Percentiles rank a stretch among this genome's conserved stretches.
Evolutionary conservation across 2,888 invertebrate species (phyloP).

Genomic region (Conomelus anceps): DNA sequence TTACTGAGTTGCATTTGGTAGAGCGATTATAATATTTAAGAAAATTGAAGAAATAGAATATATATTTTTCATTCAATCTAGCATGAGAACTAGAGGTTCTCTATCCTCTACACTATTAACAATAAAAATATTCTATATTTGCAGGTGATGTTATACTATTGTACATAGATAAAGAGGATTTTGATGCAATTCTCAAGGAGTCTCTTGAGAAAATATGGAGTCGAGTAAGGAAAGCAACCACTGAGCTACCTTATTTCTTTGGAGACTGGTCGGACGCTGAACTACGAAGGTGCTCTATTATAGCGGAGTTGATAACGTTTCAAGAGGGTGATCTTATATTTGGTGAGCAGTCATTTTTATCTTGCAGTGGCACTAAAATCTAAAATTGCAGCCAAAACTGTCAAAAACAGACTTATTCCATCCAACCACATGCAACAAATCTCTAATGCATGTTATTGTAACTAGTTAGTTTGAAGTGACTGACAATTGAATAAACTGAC

Average conservation of each 20-base stretch:
- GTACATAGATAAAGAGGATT: neutral
- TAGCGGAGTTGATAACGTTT: neutral
- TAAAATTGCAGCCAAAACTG: too few relatives aligned
- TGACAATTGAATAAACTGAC: too few relatives aligned
- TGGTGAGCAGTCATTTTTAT: neutral
- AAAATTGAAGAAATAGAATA: neutral
- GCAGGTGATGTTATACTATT: neutral
- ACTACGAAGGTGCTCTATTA: neutral
- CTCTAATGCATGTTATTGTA: too few relatives aligned
- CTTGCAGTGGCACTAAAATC: too few relatives aligned
- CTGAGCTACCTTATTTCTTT: neutral
- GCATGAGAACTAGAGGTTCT: neutral
- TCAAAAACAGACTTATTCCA: too few relatives aligned
- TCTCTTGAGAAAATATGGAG: slow-evolving; percentile 1
- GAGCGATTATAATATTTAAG: too few relatives aligned
- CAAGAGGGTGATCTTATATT: slow-evolving; percentile 4
- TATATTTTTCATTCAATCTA: neutral
- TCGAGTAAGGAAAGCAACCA: neutral
- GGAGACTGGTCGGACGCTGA: neutral
- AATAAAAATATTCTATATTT: neutral
- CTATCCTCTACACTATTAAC: neutral
- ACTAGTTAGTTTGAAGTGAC: too few relatives aligned
- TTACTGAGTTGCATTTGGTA: too few relatives aligned
- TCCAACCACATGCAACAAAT: too few relatives aligned
- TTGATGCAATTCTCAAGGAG: slow-evolving; percentile 2